Evolutionary conservation across 2,797 vertebrate species (phyloP), one percentile per base, ranked within the genome.

Genomic region (Phyllotis vaccarum): DNA sequence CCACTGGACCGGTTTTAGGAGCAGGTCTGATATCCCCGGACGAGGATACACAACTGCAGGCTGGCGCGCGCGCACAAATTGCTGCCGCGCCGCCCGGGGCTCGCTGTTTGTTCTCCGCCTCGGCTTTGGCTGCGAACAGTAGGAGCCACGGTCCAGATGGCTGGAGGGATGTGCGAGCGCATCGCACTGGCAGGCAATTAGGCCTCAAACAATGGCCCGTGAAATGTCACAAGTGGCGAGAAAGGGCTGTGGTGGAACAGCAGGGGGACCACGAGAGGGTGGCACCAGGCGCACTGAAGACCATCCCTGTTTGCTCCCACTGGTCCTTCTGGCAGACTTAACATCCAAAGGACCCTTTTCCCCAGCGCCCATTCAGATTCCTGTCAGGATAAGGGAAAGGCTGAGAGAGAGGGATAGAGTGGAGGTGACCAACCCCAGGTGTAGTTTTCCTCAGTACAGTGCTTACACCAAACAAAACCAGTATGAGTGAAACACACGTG

Each of bases 191-290:
- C 70, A 74, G 66, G 96, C 93, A 74, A 31, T 54, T 80, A 43
- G 95, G 68, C 11, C 81, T 52, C 95, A 19, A 80, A 90, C 92
- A 82, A 17, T 27, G 74, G 70, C 92, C 76, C 4, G 68, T 0
- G 86, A 90, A 94, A 82, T 3, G 94, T 89, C 95, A 93, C 34
- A 70, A 96, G 62, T 0, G 74, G 89, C 75, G 0, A 85, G 89
- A 75, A 64, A 90, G 49, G 64, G 16, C 29, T 0, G 66, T 0
- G 29, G 64, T 81, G 22, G 43, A 4, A 56, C 64, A 22, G 0
- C 5, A 24, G 43, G 5, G 17, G 66, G 56, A 56, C 79, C 0
- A 0, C 0, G 0, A 0, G 87, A 46, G 16, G 46, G 8, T 6
- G 58, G 82, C 22, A 37, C 24, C n/a, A 31, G 89, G 66, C 81